phyloP scores from a whole-genome alignment of 1,140 invertebrate species.

The Bradynema listronoti region DNA sequence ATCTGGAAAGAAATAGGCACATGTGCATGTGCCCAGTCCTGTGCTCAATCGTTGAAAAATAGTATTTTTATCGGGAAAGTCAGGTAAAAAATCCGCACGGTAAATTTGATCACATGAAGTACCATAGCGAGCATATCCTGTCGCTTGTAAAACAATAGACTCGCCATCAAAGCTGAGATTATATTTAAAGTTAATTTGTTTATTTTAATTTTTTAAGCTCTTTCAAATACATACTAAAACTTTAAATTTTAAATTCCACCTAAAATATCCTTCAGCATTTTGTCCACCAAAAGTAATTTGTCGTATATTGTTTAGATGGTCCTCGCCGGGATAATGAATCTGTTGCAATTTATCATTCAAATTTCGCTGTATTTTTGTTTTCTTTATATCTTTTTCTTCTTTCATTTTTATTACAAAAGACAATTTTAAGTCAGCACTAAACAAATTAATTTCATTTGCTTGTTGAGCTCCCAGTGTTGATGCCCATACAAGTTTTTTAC shows the following conservation, averaged over 20 bases:
- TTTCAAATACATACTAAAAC: neutral
- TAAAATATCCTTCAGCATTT: constrained; percentile 42
- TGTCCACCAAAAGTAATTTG: constrained; percentile 36
- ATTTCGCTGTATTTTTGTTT: neutral
- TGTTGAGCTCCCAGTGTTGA: neutral
- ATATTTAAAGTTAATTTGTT: neutral
- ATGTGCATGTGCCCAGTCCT: constrained; percentile 30
- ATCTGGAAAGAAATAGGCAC: constrained; percentile 36
- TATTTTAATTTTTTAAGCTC: neutral
- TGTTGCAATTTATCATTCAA: neutral
- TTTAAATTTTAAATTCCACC: constrained; percentile 17
- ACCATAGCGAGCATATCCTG: constrained; percentile 25
- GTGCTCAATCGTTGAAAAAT: neutral
- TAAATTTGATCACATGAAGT: constrained; percentile 34
- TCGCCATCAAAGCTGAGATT: constrained; percentile 26
- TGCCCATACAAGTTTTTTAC: constrained; percentile 6
- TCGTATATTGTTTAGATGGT: constrained; percentile 26
- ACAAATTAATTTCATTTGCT: constrained; percentile 10
- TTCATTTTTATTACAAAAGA: constrained; percentile 1
- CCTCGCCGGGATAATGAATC: constrained; percentile 23
- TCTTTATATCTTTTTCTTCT: neutral
- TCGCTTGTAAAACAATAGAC: constrained; percentile 28
- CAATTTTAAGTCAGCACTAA: constrained; percentile 14
- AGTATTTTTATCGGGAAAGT: neutral
- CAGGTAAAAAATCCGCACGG: constrained; percentile 2